Evolutionary conservation across 2,888 invertebrate species (phyloP).

Genomic region (Mycalesis mineus): DNA sequence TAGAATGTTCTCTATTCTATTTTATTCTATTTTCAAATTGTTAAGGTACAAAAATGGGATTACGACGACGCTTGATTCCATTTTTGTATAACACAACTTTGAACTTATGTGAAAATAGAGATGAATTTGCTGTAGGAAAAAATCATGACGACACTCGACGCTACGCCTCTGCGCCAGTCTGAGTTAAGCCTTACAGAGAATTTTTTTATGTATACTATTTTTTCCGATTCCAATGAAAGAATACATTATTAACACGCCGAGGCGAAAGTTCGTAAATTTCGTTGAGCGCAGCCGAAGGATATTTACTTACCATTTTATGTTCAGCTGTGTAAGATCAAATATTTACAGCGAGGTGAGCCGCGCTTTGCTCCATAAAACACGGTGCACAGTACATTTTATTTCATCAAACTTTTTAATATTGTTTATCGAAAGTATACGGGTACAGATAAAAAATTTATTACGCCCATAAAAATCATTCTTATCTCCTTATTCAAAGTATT

Average conservation of each 20-base stretch:
- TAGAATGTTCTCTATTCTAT: no score
- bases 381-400: not conserved
- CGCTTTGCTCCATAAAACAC: constrained; percentile 14
- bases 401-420: not conserved
- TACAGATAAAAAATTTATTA: not conserved
- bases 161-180: no score
- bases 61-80: no score
- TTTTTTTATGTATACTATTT: no score
- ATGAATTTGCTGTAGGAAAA: no score
- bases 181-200: no score
- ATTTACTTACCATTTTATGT: constrained; percentile 23
- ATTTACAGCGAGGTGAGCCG: constrained; percentile 25
- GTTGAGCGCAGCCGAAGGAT: constrained; percentile 13
- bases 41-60: no score
- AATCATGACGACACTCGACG: no score
- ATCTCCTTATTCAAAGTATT: no score
- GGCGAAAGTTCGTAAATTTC: not conserved
- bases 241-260: not conserved
- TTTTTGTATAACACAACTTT: no score
- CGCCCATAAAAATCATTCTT: not conserved
- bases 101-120: no score
- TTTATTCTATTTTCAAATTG: no score
- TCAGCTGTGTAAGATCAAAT: constrained; percentile 26
- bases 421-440: not conserved
- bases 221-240: not conserved